Evolutionary conservation across 2,113 vertebrate genomes (phyloP).

Genomic region (Sander vitreus): DNA sequence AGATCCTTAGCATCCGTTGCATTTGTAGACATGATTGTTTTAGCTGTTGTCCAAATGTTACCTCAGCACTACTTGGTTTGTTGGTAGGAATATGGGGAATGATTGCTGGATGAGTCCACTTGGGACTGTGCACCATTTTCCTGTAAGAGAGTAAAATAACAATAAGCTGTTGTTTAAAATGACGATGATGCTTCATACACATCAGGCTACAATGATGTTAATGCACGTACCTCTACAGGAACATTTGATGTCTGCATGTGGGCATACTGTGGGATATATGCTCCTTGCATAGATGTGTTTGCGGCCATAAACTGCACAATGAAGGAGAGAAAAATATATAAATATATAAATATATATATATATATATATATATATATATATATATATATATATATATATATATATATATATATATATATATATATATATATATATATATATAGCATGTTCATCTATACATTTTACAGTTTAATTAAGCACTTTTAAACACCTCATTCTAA

Average conservation of each 20-base stretch:
- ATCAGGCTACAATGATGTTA: neutral
- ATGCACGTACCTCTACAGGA: conserved; percentile 89
- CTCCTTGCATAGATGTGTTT: conserved; percentile 94
- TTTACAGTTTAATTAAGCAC: neutral
- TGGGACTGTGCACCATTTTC: conserved; percentile 94
- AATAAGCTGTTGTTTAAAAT: conserved; percentile 13
- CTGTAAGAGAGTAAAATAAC: conserved; percentile 78
- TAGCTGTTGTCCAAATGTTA: conserved; percentile 88
- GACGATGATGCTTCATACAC: neutral
- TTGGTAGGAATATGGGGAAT: conserved; percentile 96
- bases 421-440: no score
- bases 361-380: no score
- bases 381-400: no score
- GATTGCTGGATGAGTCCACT: conserved; percentile 93
- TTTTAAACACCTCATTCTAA: neutral
- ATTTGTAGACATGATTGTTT: conserved; percentile 95
- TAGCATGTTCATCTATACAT: neutral
- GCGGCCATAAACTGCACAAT: conserved; percentile 93
- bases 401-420: no score
- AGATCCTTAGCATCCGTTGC: conserved; percentile 93
- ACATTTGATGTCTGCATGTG: conserved; percentile 91
- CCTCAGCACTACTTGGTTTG: conserved; percentile 96
- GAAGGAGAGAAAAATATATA: conserved; percentile 29
- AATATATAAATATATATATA: no score
- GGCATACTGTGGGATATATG: conserved; percentile 94